Conservation (phyloP, 2,113 vertebrate genomes). For the Menura novaehollandiae region DNA sequence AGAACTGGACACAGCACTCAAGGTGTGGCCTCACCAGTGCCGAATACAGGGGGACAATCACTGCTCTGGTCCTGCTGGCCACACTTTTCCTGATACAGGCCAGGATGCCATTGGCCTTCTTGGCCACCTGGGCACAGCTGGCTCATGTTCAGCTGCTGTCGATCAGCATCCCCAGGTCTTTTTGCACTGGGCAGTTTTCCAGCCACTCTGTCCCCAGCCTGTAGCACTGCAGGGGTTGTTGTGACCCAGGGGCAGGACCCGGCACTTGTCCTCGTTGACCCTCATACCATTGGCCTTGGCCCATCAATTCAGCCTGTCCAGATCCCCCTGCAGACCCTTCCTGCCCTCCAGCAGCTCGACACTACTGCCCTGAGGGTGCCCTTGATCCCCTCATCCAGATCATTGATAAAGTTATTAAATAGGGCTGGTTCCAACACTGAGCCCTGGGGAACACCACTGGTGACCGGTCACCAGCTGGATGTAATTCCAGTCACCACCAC, state of each 20-base stretch:
- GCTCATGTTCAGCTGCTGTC: not conserved
- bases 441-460: no score
- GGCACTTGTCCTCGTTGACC: no score
- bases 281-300: not conserved
- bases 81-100: not conserved
- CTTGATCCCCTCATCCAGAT: not conserved
- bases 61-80: not conserved
- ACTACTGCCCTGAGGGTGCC: not conserved
- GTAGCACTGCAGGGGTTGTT: not conserved
- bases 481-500: not conserved
- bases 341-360: not conserved
- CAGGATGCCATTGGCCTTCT: not conserved
- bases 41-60: accelerated
- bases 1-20: not conserved
- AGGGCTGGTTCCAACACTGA: not conserved
- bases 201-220: not conserved
- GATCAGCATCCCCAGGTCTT: not conserved
- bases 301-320: not conserved
- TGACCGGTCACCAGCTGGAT: not conserved
- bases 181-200: not conserved
- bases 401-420: not conserved
- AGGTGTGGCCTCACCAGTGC: not conserved
- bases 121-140: not conserved
- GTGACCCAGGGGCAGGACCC: not conserved
- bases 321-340: not conserved